phyloP scores from a whole-genome alignment of 2,113 vertebrate genomes.

The Alethe diademata region DNA sequence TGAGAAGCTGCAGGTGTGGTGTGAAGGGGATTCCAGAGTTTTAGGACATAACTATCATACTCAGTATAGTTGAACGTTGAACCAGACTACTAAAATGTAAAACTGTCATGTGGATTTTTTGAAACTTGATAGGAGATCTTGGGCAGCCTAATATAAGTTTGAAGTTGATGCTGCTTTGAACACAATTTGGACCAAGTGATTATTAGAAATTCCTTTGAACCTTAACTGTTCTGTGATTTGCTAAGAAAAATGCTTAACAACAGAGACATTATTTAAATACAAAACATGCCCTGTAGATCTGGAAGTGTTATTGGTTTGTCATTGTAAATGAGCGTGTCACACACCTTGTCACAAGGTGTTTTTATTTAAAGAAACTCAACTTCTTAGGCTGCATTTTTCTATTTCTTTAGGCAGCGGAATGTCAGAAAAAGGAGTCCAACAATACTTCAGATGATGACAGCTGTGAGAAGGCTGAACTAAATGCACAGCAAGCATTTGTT shows the following conservation, averaged over 20 bases:
- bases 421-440: constrained; percentile 59
- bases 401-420: constrained; percentile 72
- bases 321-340: not conserved
- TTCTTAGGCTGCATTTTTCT: not conserved
- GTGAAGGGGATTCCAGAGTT: not conserved
- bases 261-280: not conserved
- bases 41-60: not conserved
- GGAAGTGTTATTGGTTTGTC: not conserved
- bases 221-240: not conserved
- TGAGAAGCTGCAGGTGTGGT: not conserved
- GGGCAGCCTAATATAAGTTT: not conserved
- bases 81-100: not conserved
- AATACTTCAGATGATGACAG: constrained; percentile 71
- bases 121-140: not conserved
- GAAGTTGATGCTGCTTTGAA: not conserved
- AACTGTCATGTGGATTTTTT: not conserved
- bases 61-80: not conserved
- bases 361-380: not conserved
- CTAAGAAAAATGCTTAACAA: not conserved
- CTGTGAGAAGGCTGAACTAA: constrained; percentile 75
- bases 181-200: not conserved
- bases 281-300: not conserved
- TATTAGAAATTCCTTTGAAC: not conserved
- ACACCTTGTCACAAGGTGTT: fast-evolving
- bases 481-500: constrained; percentile 85